Percentiles rank a stretch among this genome's conserved stretches.
phyloP scores from a whole-genome alignment of 2,797 vertebrate genomes.

The Odontamblyopus rebecca region DNA sequence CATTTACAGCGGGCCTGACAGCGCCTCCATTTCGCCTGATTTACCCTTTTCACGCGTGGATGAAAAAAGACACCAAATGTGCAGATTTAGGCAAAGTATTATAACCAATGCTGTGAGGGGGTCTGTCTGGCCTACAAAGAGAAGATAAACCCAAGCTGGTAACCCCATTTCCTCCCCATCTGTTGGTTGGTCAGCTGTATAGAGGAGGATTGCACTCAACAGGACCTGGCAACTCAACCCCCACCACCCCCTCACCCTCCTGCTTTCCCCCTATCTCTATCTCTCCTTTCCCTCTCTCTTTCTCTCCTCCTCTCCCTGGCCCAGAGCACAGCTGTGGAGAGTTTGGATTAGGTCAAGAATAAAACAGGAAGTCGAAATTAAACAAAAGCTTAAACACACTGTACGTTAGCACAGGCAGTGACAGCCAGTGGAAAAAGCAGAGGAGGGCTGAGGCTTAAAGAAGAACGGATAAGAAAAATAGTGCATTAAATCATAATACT shows the following conservation, averaged over 20 bases:
- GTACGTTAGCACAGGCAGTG: conserved; percentile 66
- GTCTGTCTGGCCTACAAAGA: conserved; percentile 73
- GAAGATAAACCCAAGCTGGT: conserved; percentile 70
- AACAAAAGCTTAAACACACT: conserved; percentile 76
- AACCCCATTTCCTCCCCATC: conserved; percentile 77
- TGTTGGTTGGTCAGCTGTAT: conserved; percentile 72
- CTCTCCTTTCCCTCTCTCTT: conserved; percentile 48
- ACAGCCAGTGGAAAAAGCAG: conserved; percentile 66
- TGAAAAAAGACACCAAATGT: conserved; percentile 39
- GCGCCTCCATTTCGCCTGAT: background rate
- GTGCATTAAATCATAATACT: background rate
- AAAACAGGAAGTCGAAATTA: conserved; percentile 85
- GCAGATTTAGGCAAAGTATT: conserved; percentile 66
- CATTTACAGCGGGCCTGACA: conserved; percentile 2
- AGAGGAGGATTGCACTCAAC: conserved; percentile 67
- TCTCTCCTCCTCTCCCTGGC: conserved; percentile 56
- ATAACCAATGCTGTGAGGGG: conserved; percentile 53
- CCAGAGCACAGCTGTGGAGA: conserved; percentile 81
- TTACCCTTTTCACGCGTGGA: background rate
- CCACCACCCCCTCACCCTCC: conserved; percentile 11
- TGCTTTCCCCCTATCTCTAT: conserved; percentile 47
- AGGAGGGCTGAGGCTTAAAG: background rate
- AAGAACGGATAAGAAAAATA: background rate
- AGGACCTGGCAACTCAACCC: conserved; percentile 71
- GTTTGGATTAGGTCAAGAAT: conserved; percentile 83